Evolutionary conservation across 35 echinoderm and acorn worm species (phyloP), one percentile per base, ranked within the genome.

Genomic region (Apostichopus californicus): DNA sequence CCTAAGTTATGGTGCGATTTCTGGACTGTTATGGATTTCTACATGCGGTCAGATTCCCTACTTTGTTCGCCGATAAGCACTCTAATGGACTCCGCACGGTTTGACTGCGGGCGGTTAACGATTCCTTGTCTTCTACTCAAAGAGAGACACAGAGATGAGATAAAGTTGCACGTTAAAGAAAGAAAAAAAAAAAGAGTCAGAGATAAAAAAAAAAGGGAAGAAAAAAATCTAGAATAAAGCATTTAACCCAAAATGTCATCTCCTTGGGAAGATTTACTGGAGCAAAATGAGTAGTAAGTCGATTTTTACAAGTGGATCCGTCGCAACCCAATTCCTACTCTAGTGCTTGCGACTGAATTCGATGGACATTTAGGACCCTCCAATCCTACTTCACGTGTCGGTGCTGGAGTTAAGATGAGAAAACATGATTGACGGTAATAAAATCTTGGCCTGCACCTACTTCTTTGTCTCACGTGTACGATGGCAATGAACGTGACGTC

Each of bases 211-310:
- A 83, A 83, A 8, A 68, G 17, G 5, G 26, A 28, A 28, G 26
- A 28, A 75, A 6, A 6, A 75, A 75, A 18, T 75, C 13, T 14
- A 75, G 17, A 20, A 85, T 85, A 85, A 58, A 85, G 81, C 81
- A 59, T 56, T 85, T 85, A 58, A 85, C 81, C 55, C 81, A 85
- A 85, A 85, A 85, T 85, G 81, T 85, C 57, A 20, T 85, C 55
- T 18, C 81, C 15, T 85, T 15, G n/a, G n/a, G 24, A 23, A 85
- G 81, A 58, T 18, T 85, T 85, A 85, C 81, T 85, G 81, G 81
- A 85, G 81, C 81, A 85, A 85, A 85, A 58, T 85, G 81, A 85
- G 81, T 58, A 85, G 57, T 58, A 58, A 22, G 81, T 85, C 81
- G 81, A 85, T 85, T 85, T 85, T 85, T 14, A 85, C 55, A 23